Conservation (phyloP, 2,888 invertebrate species). For the Nymphalis polychloros region DNA sequence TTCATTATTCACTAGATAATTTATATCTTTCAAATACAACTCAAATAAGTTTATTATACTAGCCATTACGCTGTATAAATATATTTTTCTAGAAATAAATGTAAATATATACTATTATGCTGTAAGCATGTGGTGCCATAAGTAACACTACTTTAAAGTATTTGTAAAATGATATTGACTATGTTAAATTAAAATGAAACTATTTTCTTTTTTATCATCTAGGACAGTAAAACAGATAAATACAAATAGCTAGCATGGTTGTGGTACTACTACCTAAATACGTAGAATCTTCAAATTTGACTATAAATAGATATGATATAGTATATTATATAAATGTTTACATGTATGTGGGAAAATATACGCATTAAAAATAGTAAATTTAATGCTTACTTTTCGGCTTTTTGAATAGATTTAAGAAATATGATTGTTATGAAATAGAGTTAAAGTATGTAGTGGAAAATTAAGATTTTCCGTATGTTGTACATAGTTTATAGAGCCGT, state of each 20-base stretch:
- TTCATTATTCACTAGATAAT: conserved; percentile 20
- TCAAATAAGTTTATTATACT: conserved; percentile 18
- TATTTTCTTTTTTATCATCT: conserved; percentile 20
- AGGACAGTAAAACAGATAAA: conserved; percentile 31
- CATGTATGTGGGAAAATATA: conserved; percentile 80
- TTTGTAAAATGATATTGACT: conserved; percentile 47
- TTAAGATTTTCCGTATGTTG: conserved; percentile 37
- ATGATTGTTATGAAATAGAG: conserved; percentile 55
- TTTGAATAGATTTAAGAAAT: conserved; percentile 63
- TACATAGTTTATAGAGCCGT: conserved; percentile 36
- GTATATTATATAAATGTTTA: conserved; percentile 53
- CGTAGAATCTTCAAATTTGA: conserved; percentile 30
- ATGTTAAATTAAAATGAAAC: conserved; percentile 25
- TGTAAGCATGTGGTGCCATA: conserved; percentile 81
- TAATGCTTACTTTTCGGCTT: conserved; percentile 73
- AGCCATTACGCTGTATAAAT: conserved; percentile 24
- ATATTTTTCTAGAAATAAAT: conserved; percentile 38
- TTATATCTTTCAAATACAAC: conserved; percentile 18
- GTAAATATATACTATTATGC: conserved; percentile 66
- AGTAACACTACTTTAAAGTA: conserved; percentile 70
- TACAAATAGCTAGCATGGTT: conserved; percentile 36
- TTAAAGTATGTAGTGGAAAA: conserved; percentile 36
- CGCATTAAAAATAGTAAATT: conserved; percentile 79
- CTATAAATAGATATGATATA: conserved; percentile 30
- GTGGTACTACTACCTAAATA: conserved; percentile 35